Conservation (phyloP, 2,888 invertebrate genomes). For the Cheilosia grossa region DNA sequence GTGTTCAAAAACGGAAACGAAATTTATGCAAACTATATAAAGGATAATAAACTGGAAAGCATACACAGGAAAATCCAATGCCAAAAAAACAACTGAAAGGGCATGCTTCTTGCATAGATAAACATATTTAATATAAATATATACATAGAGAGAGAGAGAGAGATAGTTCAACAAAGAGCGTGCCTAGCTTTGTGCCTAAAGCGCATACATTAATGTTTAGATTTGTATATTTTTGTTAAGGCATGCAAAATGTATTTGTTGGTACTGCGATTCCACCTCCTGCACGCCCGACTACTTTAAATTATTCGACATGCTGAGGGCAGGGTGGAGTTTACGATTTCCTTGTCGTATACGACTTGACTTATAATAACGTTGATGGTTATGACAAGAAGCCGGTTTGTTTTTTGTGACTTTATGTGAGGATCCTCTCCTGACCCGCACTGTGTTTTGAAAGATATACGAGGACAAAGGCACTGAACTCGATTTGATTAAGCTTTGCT, state of each 20-base stretch:
- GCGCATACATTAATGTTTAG: slow-evolving; percentile 30
- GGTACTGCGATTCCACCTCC: background rate
- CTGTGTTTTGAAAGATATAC: background rate
- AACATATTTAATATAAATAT: background rate
- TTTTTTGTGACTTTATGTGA: background rate
- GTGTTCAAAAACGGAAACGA: slow-evolving; percentile 43
- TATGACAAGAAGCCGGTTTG: background rate
- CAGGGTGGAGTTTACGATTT: slow-evolving; percentile 2
- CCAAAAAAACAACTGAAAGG: slow-evolving; percentile 39
- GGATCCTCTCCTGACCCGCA: background rate
- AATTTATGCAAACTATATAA: slow-evolving; percentile 14
- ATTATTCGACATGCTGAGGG: slow-evolving; percentile 6
- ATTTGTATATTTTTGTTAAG: slow-evolving; percentile 24
- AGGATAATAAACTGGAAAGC: slow-evolving; percentile 55
- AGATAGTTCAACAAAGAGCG: slow-evolving; percentile 18
- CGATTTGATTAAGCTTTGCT: too few species aligned
- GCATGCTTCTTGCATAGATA: slow-evolving; percentile 56
- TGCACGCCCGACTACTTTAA: background rate
- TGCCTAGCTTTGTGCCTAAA: slow-evolving; percentile 65
- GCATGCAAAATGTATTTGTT: slow-evolving; percentile 39
- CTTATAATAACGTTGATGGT: slow-evolving; percentile 4
- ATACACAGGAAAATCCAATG: slow-evolving; percentile 49
- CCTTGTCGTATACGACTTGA: background rate
- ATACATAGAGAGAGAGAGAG: too few species aligned
- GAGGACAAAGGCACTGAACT: too few species aligned